Base-by-base conservation (phyloP, 1,140 invertebrate genomes). In the Lineus longissimus region DNA sequence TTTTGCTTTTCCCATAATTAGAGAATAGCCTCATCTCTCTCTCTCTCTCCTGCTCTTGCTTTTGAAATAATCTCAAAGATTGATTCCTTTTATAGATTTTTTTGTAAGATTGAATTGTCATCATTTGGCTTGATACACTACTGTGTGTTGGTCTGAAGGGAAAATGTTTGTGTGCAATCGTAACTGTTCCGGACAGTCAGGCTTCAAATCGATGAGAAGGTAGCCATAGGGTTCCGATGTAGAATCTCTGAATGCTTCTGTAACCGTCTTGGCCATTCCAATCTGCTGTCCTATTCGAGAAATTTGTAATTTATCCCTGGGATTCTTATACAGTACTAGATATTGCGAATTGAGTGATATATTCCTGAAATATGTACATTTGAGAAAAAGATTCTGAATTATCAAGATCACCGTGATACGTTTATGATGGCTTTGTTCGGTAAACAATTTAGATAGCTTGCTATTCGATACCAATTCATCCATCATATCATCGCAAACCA, bases 331-430 rank as follows among this genome's bases (percentile, higher is more conserved):
- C 17, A 68, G 2, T 6, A 68, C 60, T 22, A 68, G 29, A 40
- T 69, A 69, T 9, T 66, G 69, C 30, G 31, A 59, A 31, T 67
- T 70, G 2, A 69, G 22, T 43, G 61, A 66, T 11, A 66, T 66
- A 27, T 64, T 69, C 47, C 65, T 22, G 25, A 57, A 63, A 4
- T 67, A 56, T 41, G 63, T 68, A 36, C 61, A 33, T 41, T 70
- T 70, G 11, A 27, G 45, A 59, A 65, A 68, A 2, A 59, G 33
- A 58, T 70, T 65, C 36, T 67, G 63, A 9, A 67, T 41, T 2
- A 68, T 63, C 27, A 51, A 61, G 29, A 65, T 63, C 1, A 68
- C 51, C 29, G 59, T 65, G 17, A 63, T 6, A 29, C 65, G 6
- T 6, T n/a, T 6, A n/a, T 51, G 47, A 51, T 51, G 47, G n/a